Conservation (phyloP, 1,140 invertebrate species). For the Sycophila sp. region DNA sequence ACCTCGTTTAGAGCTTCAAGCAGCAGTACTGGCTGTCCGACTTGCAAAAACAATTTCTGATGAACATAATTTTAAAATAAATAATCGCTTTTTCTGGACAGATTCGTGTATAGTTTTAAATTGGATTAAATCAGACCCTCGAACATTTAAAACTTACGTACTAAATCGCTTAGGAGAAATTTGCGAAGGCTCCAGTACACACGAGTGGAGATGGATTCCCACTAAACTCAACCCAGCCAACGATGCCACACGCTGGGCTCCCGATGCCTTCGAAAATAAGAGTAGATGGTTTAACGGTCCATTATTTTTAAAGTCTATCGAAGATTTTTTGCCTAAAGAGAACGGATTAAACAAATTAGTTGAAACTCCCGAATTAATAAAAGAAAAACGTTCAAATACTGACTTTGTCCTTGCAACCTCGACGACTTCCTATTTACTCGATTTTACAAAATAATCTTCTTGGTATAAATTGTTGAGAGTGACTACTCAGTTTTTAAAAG, state of each 20-base stretch:
- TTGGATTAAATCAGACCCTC: constrained; percentile 2
- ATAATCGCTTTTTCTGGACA: not conserved
- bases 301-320: not conserved
- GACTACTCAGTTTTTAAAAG: not conserved
- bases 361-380: not conserved
- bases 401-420: too few relatives aligned
- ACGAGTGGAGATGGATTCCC: constrained; percentile 9
- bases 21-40: not conserved
- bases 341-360: not conserved
- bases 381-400: not conserved
- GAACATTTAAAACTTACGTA: not conserved
- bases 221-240: constrained; percentile 2
- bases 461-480: not conserved
- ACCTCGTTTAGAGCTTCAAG: constrained; percentile 4
- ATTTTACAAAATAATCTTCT: not conserved
- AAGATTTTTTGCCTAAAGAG: not conserved
- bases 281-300: constrained; percentile 5
- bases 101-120: not conserved
- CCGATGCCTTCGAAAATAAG: not conserved
- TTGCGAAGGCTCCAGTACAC: not conserved
- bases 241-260: not conserved
- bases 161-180: constrained; percentile 6
- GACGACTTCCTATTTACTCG: not conserved
- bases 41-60: not conserved
- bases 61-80: not conserved